Evolutionary conservation across 2,888 invertebrate species (phyloP), one percentile per base, ranked within the genome.

Genomic region (Thysanoteuthis rhombus): DNA sequence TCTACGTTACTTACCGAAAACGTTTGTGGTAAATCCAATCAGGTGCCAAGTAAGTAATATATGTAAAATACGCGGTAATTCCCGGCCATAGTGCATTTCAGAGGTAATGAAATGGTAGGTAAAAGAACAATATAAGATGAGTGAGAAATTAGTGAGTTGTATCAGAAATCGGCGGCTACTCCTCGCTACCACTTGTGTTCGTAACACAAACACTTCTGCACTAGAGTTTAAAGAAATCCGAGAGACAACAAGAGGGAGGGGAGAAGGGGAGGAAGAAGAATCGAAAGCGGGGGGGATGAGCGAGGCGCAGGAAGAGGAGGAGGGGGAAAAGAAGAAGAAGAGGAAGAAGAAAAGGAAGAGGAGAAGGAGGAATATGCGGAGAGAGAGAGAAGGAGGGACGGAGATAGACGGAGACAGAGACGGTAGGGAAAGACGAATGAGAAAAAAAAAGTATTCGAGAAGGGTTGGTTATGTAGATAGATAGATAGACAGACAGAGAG

Each of bases 61-160:
- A 75, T 75, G 22, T 75, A 75, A 75, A 75, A 75, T 75, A n/a
- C 75, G n/a, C 75, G 75, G 75, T 75, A 75, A 75, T 75, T 36
- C 75, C 75, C 75, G 75, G 75, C 75, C 75, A 75, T 75, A 75
- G 75, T 75, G 75, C 75, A 75, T 75, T 75, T 75, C 75, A 75
- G 36, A 75, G n/a, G 36, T n/a, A 75, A 75, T 75, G 75, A 75
- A 75, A n/a, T n/a, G n/a, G 16, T 75, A 75, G 36, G 75, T n/a
- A 75, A 75, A 75, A 75, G n/a, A 75, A 75, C 75, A 75, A 75
- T 75, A 75, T 10, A 75, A n/a, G n/a, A 75, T 75, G 75, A 16
- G 75, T 75, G 19, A 75, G 75, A 75, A 75, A 75, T 75, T 75
- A 75, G 75, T 75, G 75, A 75, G 36, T 75, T 75, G 75, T 75